Conservation (phyloP, 2,113 vertebrate genomes). For the Verasper variegatus region DNA sequence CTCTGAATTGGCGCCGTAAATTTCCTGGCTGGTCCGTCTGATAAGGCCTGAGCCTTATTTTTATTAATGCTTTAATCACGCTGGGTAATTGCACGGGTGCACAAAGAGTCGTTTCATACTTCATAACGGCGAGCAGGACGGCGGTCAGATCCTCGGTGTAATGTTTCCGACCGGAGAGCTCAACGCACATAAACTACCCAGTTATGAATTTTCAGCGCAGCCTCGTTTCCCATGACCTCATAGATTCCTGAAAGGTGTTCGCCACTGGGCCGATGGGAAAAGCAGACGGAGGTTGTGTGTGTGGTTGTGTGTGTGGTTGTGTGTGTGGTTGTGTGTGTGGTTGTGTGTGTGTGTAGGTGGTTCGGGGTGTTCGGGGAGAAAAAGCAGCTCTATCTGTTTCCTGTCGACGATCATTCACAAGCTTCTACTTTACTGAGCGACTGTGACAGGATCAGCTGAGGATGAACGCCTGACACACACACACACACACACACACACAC, state of each 20-base stretch:
- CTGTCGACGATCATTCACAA: conserved; percentile 33
- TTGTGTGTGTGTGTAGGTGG: background rate
- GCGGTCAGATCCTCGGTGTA: conserved; percentile 18
- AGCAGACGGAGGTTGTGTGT: conserved; percentile 42
- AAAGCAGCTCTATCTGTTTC: conserved; percentile 54
- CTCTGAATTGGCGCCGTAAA: too few species aligned
- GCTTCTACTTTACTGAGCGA: conserved; percentile 35
- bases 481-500: too few species aligned
- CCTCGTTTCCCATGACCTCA: conserved; percentile 82
- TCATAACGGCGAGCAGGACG: background rate
- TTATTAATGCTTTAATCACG: too few species aligned
- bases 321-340: background rate
- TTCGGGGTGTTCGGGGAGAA: conserved; percentile 24
- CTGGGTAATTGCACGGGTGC: too few species aligned
- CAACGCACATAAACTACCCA: too few species aligned
- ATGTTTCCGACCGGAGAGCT: conserved; percentile 52
- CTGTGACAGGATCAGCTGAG: conserved; percentile 20
- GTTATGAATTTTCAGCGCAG: conserved; percentile 56
- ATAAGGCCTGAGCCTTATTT: too few species aligned
- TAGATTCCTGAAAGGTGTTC: conserved; percentile 78
- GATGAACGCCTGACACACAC: too few species aligned
- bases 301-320: background rate
- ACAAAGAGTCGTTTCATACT: too few species aligned
- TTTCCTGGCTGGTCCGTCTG: too few species aligned
- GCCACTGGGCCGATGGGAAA: conserved; percentile 61